Evolutionary conservation across 2,797 vertebrate genomes (phyloP).

Genomic region (Varecia variegata): DNA sequence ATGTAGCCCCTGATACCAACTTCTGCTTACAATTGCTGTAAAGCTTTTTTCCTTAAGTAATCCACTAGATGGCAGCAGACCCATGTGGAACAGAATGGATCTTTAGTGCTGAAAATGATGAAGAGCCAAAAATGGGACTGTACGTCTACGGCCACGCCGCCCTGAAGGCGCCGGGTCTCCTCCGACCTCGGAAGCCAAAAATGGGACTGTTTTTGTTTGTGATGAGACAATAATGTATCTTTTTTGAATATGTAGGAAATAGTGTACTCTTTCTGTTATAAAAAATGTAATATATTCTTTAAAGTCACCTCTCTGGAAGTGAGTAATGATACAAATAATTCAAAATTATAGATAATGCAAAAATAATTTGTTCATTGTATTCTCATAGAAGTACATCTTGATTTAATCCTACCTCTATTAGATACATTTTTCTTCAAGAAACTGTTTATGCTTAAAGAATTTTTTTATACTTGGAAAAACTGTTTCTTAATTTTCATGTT

Average conservation of each 20-base stretch:
- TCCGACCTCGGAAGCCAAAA: too few species aligned
- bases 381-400: neutral
- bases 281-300: neutral
- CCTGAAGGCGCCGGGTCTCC: too few species aligned
- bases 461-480: neutral
- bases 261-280: neutral
- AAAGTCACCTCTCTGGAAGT: neutral
- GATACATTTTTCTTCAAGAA: neutral
- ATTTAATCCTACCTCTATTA: neutral
- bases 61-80: constrained; percentile 68
- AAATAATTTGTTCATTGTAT: neutral
- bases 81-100: neutral
- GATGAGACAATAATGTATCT: neutral
- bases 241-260: neutral
- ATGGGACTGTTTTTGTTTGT: neutral
- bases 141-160: too few species aligned
- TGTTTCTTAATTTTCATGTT: neutral
- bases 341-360: neutral
- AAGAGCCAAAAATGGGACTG: neutral
- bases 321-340: neutral
- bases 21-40: neutral
- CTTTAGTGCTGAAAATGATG: neutral
- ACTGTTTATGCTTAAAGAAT: neutral
- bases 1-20: neutral
- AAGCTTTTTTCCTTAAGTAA: neutral